These are phyloP conservation scores for Peromyscus maniculatus DNA, from an alignment of 2,113 vertebrate genomes.

Conservation along the genomic window DNA sequence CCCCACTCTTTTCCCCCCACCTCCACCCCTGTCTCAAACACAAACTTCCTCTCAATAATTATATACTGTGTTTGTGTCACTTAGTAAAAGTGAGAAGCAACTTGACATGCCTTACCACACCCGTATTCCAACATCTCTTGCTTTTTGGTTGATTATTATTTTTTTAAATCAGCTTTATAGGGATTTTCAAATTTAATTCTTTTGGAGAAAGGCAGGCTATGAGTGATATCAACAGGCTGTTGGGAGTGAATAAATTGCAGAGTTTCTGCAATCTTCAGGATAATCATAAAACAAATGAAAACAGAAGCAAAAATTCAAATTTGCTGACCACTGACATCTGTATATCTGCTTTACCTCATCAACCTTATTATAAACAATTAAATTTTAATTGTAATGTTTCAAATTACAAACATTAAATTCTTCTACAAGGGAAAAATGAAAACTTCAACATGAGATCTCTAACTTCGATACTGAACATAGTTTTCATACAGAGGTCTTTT, in stretches of 20 bases:
- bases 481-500: not conserved
- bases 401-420: not conserved
- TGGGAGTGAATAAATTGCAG: not conserved
- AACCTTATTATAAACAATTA: slow-evolving; percentile 5
- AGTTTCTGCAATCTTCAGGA: not conserved
- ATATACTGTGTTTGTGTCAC: not conserved
- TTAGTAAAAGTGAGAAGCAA: slow-evolving; percentile 12
- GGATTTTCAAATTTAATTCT: not conserved
- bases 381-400: not conserved
- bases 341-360: not conserved
- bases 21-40: not conserved
- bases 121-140: not conserved
- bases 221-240: not conserved
- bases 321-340: not conserved
- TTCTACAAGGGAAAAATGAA: not conserved
- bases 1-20: too few relatives aligned
- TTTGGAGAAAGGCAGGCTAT: not conserved
- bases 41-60: not conserved
- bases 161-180: not conserved
- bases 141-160: not conserved
- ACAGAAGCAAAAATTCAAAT: not conserved
- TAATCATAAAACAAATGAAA: slow-evolving; percentile 27
- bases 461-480: not conserved
- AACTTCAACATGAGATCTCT: not conserved
- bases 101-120: not conserved